Conservation (phyloP, 2,797 vertebrate genomes). For the Taeniopygia guttata region DNA sequence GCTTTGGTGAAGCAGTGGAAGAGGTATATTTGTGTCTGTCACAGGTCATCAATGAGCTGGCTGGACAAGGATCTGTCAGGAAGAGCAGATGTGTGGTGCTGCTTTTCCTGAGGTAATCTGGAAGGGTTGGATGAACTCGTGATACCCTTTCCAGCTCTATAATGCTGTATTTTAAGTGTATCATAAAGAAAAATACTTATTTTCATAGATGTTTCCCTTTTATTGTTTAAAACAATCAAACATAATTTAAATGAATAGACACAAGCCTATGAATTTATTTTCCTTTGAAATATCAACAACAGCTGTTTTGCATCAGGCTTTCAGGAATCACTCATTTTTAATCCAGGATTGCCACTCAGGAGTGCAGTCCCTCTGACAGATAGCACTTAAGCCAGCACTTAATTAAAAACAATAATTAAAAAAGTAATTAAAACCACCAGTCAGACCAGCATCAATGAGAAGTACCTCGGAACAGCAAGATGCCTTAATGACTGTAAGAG, state of each 20-base stretch:
- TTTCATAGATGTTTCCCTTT: not conserved
- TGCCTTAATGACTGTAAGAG: not conserved
- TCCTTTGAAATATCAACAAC: not conserved
- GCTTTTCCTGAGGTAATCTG: not conserved
- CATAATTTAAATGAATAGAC: not conserved
- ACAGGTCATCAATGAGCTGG: not conserved
- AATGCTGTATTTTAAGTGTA: not conserved
- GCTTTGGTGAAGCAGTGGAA: not conserved
- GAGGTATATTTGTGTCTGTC: not conserved
- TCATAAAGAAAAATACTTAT: not conserved
- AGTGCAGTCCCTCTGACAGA: not conserved
- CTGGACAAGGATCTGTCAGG: not conserved
- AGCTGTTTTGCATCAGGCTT: not conserved
- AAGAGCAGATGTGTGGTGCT: not conserved
- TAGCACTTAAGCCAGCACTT: not conserved
- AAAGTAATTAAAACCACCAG: not conserved
- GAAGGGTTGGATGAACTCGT: not conserved
- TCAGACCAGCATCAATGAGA: not conserved
- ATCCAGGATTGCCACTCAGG: not conserved
- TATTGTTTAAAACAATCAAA: not conserved
- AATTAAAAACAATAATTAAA: conserved; percentile 11
- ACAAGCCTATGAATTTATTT: not conserved
- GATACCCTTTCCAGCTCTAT: not conserved
- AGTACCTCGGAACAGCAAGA: not conserved
- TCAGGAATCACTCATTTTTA: not conserved